These are phyloP conservation scores for Parazoanthus darwini DNA, from an alignment of 92 coral and sea anemone species.

Conservation along the genomic window DNA sequence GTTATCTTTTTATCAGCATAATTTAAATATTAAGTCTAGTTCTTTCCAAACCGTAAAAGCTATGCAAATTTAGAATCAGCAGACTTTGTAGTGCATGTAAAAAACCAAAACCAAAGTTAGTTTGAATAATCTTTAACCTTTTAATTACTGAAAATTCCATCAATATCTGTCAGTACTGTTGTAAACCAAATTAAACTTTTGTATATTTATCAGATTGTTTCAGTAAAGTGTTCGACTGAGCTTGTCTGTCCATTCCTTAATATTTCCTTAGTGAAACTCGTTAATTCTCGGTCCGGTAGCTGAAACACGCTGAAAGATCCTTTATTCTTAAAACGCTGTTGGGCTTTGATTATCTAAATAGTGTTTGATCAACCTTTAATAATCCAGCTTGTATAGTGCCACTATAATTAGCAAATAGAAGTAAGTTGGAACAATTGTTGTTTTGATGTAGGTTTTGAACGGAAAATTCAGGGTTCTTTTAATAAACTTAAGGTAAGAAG, in stretches of 20 bases:
- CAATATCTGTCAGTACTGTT: too few species aligned
- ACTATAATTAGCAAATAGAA: too few species aligned
- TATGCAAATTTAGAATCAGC: background rate
- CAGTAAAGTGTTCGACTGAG: too few species aligned
- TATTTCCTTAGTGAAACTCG: background rate
- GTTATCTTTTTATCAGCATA: background rate
- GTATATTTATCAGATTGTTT: background rate
- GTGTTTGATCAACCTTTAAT: background rate
- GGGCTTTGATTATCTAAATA: too few species aligned
- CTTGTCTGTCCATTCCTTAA: background rate
- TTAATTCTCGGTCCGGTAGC: background rate
- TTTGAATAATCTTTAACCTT: background rate
- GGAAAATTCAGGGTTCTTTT: too few species aligned
- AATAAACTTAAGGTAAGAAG: too few species aligned
- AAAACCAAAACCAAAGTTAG: background rate
- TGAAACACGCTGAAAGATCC: too few species aligned
- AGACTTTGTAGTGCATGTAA: background rate
- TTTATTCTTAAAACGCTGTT: too few species aligned
- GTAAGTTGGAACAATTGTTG: too few species aligned
- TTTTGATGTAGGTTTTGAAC: too few species aligned
- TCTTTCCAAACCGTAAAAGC: too few species aligned
- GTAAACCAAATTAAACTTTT: background rate
- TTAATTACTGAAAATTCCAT: too few species aligned
- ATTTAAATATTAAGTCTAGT: background rate
- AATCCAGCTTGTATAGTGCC: background rate